Base-by-base conservation (phyloP, 2,888 invertebrate species). In the Pharmacophagus antenor region DNA sequence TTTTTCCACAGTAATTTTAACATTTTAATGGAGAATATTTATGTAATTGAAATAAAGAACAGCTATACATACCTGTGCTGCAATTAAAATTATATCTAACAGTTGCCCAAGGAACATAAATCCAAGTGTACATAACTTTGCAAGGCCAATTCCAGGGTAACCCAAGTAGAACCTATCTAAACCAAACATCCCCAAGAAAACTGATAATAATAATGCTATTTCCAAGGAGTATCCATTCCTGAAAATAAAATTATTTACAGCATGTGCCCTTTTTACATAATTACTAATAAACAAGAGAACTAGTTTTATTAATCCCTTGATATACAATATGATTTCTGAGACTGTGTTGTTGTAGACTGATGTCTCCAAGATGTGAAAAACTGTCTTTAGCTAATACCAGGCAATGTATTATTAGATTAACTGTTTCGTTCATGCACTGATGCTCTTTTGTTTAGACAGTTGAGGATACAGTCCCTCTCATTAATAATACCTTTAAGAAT, bases 111-210 rank as follows among this genome's bases (percentile, higher is more conserved):
- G 91, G 77, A 99, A 98, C 93, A 99, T 95, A 78, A 99, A 99
- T 17, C 99, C 99, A 58, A 99, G 89, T 0, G 99, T 99, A 77
- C 98, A 97, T 65, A 99, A 93, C 84, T 99, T 99, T 23, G 98
- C 94, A 63, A 99, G 85, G 0, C 99, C 99, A 67, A 99, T 94
- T 0, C 98, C 99, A 56, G 98, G 98, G 82, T 99, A 99, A 25
- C 99, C 99, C n/a, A 99, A 92, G 79, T 99, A 99, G 85, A 99
- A 99, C 63, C 99, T 92, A 81, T 99, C 99, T 22, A 97, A 92
- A 18, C 99, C 99, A 89, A 99, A 97, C 97, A 99, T 98, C 25
- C 99, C 99, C 60, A 99, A 91, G 80, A 99, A 99, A 53, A 99
- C 96, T 0, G 99, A 99, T 4, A 99, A 91, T 37, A 99, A 85